Evolutionary conservation across 1,140 invertebrate genomes (phyloP).

Genomic region (Cyclina sinensis): DNA sequence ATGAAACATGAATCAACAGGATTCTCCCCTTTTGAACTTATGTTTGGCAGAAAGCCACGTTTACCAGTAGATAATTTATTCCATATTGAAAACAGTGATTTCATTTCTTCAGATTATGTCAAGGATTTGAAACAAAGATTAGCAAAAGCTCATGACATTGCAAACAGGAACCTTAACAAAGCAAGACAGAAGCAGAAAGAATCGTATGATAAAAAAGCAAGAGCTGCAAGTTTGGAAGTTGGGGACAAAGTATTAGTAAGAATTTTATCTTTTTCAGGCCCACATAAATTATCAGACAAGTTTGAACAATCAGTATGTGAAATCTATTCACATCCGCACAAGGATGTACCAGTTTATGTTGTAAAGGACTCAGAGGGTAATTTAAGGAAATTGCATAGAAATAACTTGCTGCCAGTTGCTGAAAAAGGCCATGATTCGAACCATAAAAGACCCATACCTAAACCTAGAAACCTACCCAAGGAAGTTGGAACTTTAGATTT

Average conservation of each 20-base stretch:
- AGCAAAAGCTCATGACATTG: not conserved
- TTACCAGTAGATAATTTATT: conserved; percentile 38
- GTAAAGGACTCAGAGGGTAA: conserved; percentile 25
- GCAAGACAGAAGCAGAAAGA: not conserved
- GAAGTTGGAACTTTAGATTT: not conserved
- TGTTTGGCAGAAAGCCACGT: conserved; percentile 32
- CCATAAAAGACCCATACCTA: not conserved
- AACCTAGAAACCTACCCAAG: not conserved
- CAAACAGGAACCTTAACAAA: conserved; percentile 6
- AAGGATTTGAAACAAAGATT: not conserved
- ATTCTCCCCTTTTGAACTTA: too few species aligned
- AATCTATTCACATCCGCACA: conserved; percentile 5
- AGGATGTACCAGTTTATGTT: conserved; percentile 18
- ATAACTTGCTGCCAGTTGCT: not conserved
- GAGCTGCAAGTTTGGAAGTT: not conserved
- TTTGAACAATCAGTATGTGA: not conserved
- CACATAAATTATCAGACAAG: conserved; percentile 25
- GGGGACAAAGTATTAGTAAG: conserved; percentile 29
- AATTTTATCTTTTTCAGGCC: conserved; percentile 1
- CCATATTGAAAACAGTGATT: not conserved
- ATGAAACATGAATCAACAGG: conserved; percentile 38
- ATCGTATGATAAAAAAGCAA: conserved; percentile 34
- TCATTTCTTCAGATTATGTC: conserved; percentile 17
- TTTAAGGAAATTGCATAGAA: conserved; percentile 4
- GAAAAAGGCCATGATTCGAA: not conserved